phyloP scores from a whole-genome alignment of 2,888 invertebrate genomes.

The Lithophane socia region DNA sequence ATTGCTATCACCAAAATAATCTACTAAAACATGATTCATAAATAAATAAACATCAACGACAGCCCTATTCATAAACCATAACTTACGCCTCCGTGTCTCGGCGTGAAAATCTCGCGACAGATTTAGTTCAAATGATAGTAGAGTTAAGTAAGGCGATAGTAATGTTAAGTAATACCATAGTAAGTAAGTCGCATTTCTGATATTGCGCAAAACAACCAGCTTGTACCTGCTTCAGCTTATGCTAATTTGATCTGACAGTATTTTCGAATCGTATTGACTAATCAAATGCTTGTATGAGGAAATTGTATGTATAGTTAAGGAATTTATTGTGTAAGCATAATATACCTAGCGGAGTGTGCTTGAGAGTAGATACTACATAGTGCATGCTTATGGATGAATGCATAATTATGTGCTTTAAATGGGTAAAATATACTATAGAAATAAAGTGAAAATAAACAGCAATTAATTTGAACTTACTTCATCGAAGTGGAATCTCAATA shows the following conservation, averaged over 20 bases:
- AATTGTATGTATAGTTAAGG: slow-evolving; percentile 15
- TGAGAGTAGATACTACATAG: not conserved
- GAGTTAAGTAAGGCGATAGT: slow-evolving; percentile 31
- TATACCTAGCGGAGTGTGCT: slow-evolving; percentile 1
- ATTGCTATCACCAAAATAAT: not conserved
- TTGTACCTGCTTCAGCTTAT: slow-evolving; percentile 51
- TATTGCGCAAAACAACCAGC: slow-evolving; percentile 66
- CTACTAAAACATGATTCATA: not conserved
- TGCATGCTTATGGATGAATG: not conserved
- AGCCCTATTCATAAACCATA: slow-evolving; percentile 49
- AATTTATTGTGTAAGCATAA: slow-evolving; percentile 14
- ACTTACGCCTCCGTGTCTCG: slow-evolving; percentile 57
- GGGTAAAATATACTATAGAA: not conserved
- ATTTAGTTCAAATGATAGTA: slow-evolving; percentile 73
- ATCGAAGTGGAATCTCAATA: slow-evolving; percentile 7
- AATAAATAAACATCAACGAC: slow-evolving; percentile 8
- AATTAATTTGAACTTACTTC: not conserved
- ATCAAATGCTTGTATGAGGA: slow-evolving; percentile 42
- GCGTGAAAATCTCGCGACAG: slow-evolving; percentile 72
- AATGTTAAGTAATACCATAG: slow-evolving; percentile 60
- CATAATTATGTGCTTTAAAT: not conserved
- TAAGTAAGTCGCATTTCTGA: slow-evolving; percentile 40
- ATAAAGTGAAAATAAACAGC: not conserved
- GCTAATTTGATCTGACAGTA: slow-evolving; percentile 55
- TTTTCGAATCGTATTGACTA: slow-evolving; percentile 52